Conservation (phyloP, 2,888 invertebrate species). For the Listrodromus nycthemerus region DNA sequence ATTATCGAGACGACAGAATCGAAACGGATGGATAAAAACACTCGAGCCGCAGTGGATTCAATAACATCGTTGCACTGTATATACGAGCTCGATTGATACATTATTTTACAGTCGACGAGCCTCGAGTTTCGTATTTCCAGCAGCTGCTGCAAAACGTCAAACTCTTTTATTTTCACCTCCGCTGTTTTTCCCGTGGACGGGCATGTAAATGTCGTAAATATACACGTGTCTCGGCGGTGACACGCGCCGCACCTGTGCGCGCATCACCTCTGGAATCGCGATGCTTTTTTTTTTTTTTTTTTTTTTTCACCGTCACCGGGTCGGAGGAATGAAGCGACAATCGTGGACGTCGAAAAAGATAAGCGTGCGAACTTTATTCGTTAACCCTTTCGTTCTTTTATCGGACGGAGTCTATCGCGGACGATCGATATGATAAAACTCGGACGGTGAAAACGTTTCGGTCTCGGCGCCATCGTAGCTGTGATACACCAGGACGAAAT, state of each 20-base stretch:
- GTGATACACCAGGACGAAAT: conserved; percentile 12
- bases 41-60: conserved; percentile 24
- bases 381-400: not conserved
- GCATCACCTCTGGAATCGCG: conserved; percentile 8
- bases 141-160: conserved; percentile 61
- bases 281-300: conserved; percentile 5
- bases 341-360: not conserved
- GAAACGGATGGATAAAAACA: conserved; percentile 4
- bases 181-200: conserved; percentile 21
- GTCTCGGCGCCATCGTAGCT: not conserved
- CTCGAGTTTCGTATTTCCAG: conserved; percentile 56
- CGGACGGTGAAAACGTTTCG: not conserved
- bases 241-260: conserved; percentile 51
- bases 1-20: not conserved
- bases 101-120: conserved; percentile 27
- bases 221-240: conserved; percentile 41
- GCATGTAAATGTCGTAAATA: not conserved
- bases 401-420: not conserved
- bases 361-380: conserved; percentile 25
- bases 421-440: conserved; percentile 36
- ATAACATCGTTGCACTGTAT: conserved; percentile 19
- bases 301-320: not conserved
- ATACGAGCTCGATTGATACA: conserved; percentile 10
- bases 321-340: conserved; percentile 11
- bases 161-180: conserved; percentile 20